Base-by-base conservation (phyloP, 2,113 vertebrate species). In the Plestiodon gilberti region DNA sequence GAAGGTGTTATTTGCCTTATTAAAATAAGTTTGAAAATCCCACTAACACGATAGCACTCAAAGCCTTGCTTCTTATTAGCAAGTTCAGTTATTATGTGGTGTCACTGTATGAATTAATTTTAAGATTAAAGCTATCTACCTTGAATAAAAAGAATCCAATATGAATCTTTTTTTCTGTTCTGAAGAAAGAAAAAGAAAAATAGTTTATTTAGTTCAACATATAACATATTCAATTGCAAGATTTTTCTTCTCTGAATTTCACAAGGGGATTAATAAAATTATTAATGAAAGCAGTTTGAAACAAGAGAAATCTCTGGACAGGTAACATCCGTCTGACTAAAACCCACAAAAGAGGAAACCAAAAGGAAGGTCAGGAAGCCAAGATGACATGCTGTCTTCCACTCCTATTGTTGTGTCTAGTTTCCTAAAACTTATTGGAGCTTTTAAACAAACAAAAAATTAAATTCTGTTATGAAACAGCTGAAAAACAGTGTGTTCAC, bases 291-390 rank as follows among this genome's bases (percentile, higher is more conserved):
- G 4, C 1, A 64, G 33, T 55, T 0, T 3, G 3, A 1, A 59
- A 0, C 28, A 2, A 3, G 20, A 30, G 48, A 64, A 25, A 59
- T 83, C 18, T 55, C n/a, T 84, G 57, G 38, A 62, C 57, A 84
- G 75, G 28, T 75, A 84, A 78, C 52, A 78, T 77, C 73, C 28
- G 35, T 65, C 48, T 61, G 25, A 28, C 61, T 85, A 82, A 83
- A 89, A 78, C 73, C 0, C 1, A 82, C n/a, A 86, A 84, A 30
- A 84, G 4, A 71, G 1, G 1, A 83, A 83, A 76, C 74, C 61
- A 55, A 8, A 30, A 11, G 61, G 79, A 86, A 73, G 78, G 0
- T 28, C 30, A 67, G 18, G n/a, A 84, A 87, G 0, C 3, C 30
- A 86, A 69, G n/a, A 0, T 33, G 2, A 18, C 80, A 64, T 59